phyloP scores from a whole-genome alignment of 2,888 invertebrate genomes.

The Poecilus cupreus region DNA sequence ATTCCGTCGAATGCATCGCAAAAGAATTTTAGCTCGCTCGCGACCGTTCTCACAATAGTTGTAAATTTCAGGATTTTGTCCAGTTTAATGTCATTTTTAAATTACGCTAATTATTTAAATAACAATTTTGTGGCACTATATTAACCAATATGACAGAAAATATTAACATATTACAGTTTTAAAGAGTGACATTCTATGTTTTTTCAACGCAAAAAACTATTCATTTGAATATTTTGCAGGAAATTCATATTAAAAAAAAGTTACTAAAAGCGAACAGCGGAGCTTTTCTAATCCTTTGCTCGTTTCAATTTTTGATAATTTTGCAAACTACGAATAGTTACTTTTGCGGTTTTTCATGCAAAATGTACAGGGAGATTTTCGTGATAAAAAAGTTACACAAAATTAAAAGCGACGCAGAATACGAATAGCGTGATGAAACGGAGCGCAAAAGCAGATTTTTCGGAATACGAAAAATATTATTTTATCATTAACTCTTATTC shows the following conservation, averaged over 20 bases:
- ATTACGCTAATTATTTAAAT: neutral
- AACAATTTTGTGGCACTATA: neutral
- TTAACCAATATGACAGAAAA: neutral
- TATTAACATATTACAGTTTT: neutral
- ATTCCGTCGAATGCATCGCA: neutral
- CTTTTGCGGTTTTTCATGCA: conserved; percentile 10
- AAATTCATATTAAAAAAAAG: no score
- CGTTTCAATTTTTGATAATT: no score
- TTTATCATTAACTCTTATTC: conserved; percentile 7
- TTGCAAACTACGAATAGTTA: neutral
- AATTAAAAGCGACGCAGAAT: conserved; percentile 13
- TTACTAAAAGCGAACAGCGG: no score
- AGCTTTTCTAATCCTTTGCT: no score
- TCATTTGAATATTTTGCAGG: no score
- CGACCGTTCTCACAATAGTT: neutral
- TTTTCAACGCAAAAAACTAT: no score
- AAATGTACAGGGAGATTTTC: conserved; percentile 11
- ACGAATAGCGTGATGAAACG: conserved; percentile 19
- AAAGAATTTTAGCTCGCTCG: neutral
- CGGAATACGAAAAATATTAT: neutral
- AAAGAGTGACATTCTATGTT: no score
- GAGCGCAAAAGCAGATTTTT: conserved; percentile 10
- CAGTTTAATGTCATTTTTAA: neutral
- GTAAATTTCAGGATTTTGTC: neutral
- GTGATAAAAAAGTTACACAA: conserved; percentile 28